phyloP scores from a whole-genome alignment of 1,140 invertebrate species.

The Drosophila malerkotliana region DNA sequence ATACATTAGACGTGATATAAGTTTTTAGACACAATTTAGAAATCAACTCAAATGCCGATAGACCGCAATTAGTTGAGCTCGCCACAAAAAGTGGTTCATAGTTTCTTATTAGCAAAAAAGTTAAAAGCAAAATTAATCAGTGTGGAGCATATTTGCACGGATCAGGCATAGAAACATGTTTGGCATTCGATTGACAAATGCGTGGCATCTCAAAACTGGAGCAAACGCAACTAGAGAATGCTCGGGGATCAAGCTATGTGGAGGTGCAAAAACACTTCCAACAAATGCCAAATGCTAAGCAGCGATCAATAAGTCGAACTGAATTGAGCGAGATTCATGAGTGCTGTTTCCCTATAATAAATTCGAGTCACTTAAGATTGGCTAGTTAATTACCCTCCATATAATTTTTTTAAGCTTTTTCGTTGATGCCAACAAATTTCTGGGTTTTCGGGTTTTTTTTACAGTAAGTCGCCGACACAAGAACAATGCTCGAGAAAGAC shows the following conservation, averaged over 20 bases:
- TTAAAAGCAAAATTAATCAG: conserved; percentile 51
- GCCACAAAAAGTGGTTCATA: conserved; percentile 34
- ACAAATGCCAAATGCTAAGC: conserved; percentile 58
- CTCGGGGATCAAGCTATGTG: conserved; percentile 19
- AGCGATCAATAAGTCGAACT: conserved; percentile 47
- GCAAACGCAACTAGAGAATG: conserved; percentile 56
- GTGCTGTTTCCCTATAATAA: conserved; percentile 38
- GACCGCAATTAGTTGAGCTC: conserved; percentile 46
- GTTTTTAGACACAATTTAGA: conserved; percentile 26
- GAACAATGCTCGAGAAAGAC: conserved; percentile 22
- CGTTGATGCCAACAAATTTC: conserved; percentile 6
- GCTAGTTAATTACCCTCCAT: conserved; percentile 30
- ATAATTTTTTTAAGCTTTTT: conserved; percentile 13
- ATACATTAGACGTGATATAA: conserved; percentile 21
- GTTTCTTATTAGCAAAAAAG: conserved; percentile 26
- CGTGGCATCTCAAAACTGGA: conserved; percentile 69
- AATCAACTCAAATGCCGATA: conserved; percentile 32
- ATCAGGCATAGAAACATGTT: conserved; percentile 61
- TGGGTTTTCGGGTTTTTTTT: conserved; percentile 8
- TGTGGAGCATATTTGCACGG: conserved; percentile 61
- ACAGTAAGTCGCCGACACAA: background rate
- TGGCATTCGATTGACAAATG: conserved; percentile 75
- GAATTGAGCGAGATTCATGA: conserved; percentile 34
- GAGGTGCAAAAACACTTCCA: conserved; percentile 32
- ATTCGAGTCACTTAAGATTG: background rate